Evolutionary conservation across 2,888 invertebrate species (phyloP).

Genomic region (Polymixis lichenea): DNA sequence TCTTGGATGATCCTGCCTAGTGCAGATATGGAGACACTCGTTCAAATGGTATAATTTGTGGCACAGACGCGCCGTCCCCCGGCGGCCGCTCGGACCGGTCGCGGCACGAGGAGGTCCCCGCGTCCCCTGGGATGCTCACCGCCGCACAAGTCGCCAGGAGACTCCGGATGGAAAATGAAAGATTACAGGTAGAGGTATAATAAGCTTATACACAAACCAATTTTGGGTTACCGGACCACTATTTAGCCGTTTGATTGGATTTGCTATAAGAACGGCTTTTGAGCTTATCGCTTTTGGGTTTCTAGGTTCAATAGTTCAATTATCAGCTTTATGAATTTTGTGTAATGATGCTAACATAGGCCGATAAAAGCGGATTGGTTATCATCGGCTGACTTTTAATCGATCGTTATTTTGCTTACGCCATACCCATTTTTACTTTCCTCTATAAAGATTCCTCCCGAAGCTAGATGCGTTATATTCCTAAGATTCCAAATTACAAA

Average conservation of each 20-base stretch:
- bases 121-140: slow-evolving; percentile 89
- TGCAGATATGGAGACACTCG: neutral
- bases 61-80: slow-evolving; percentile 84
- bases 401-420: neutral
- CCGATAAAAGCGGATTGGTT: neutral
- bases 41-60: slow-evolving; percentile 55
- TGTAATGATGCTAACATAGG: neutral
- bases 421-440: neutral
- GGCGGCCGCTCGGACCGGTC: slow-evolving; percentile 87
- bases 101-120: slow-evolving; percentile 86
- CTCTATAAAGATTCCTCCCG: neutral
- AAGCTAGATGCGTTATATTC: slow-evolving; percentile 17
- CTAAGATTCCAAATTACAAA: slow-evolving; percentile 34
- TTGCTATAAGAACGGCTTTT: slow-evolving; percentile 33
- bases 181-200: slow-evolving; percentile 87
- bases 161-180: slow-evolving; percentile 94
- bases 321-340: neutral
- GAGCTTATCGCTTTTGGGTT: slow-evolving; percentile 22
- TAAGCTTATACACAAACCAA: slow-evolving; percentile 50
- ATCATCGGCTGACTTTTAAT: neutral
- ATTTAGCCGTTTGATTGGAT: slow-evolving; percentile 34
- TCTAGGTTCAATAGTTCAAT: slow-evolving; percentile 3
- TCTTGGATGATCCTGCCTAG: neutral
- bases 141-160: slow-evolving; percentile 91
- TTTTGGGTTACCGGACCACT: slow-evolving; percentile 44